Base-by-base conservation (phyloP, 2,888 invertebrate genomes). In the Icerya purchasi region DNA sequence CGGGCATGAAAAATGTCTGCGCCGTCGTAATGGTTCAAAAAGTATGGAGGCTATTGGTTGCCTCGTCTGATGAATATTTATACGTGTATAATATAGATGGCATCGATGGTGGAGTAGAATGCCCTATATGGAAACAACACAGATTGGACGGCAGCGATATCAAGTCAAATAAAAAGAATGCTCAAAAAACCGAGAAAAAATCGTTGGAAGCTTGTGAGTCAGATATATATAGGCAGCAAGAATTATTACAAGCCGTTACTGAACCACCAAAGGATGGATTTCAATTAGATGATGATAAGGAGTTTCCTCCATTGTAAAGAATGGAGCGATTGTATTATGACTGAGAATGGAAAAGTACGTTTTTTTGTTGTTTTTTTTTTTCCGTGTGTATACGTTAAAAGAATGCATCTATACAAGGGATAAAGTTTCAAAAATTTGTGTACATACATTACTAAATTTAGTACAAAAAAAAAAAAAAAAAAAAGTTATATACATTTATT, bases 71-170 rank as follows among this genome's bases (percentile, higher is more conserved):
- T 70, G 96, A 94, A 63, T 84, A 82, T 72, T 78, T 97, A 67
- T 93, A 91, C 75, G 84, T 94, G 69, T 97, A 92, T 77, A 86
- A 88, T 72, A 77, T 97, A 70, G 88, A 88, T 68, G 75, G 77
- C 19, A 75, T 77, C 61, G 90, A 92, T 70, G 93, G 94, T 64
- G 93, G 93, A 64, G 92, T n/a, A n/a, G n/a, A 93, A 70, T 89
- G 94, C 72, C 78, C 83, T 67, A 77, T 97, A 67, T 78, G 91
- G 65, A 88, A 88, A 71, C 86, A 88, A 71, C 90, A 92, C 75
- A 77, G 63, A 50, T 22, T 62, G 53, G 62, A 63, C 54, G 63
- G 62, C 1, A 54, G 18, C 20, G 60, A 60, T 57, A 50, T 24
- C 19, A 57, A 57, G 50, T 21, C 52, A n/a, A 55, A 56, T 22